These are phyloP conservation scores for Drosophila colorata DNA, from an alignment of 2,888 invertebrate species.

Conservation along the genomic window DNA sequence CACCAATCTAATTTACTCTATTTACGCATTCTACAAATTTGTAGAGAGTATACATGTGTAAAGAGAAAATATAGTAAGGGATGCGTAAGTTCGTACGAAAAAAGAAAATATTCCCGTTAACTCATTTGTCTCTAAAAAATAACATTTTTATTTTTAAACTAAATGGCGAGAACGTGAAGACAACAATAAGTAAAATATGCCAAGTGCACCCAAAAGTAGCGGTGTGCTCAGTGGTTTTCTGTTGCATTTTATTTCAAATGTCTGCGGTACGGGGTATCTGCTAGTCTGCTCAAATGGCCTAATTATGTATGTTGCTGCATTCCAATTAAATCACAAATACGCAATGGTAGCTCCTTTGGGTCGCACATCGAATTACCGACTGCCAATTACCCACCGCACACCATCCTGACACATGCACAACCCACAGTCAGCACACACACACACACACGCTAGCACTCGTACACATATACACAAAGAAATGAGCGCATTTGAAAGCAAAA, in stretches of 20 bases:
- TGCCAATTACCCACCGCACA: constrained; percentile 61
- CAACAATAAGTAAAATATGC: too few species aligned
- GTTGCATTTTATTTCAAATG: not conserved
- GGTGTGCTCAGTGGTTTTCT: too few species aligned
- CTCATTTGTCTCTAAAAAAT: too few species aligned
- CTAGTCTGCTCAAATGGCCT: not conserved
- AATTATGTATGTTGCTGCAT: constrained; percentile 6
- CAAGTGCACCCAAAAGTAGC: too few species aligned
- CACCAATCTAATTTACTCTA: too few species aligned
- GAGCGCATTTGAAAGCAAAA: constrained; percentile 76
- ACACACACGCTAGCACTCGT: constrained; percentile 18
- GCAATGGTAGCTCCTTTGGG: constrained; percentile 19
- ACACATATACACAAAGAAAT: constrained; percentile 45
- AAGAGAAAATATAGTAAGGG: too few species aligned
- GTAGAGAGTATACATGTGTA: too few species aligned
- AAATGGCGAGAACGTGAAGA: too few species aligned
- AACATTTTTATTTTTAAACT: too few species aligned
- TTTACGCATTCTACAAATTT: too few species aligned
- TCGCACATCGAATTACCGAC: constrained; percentile 63
- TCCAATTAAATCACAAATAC: constrained; percentile 37
- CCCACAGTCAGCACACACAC: constrained; percentile 4
- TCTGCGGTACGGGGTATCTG: not conserved
- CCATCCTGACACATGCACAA: constrained; percentile 9
- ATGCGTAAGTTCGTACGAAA: too few species aligned
- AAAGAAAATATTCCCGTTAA: too few species aligned